Evolutionary conservation across 2,797 vertebrate species (phyloP).

Genomic region (Oreortyx pictus): DNA sequence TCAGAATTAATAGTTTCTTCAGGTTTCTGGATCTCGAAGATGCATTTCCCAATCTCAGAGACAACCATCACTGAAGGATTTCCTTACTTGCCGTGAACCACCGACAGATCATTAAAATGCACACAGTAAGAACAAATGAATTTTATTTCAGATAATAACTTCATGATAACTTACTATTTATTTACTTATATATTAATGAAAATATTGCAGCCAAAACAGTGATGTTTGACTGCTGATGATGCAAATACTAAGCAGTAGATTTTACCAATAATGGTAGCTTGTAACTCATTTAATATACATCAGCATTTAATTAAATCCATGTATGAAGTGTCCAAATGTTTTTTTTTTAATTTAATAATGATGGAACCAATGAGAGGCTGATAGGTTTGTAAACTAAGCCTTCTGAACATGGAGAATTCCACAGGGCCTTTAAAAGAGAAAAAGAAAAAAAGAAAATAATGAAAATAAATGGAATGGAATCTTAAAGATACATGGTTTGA

Average conservation of each 20-base stretch:
- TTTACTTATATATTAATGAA: constrained; percentile 43
- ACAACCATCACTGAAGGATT: constrained; percentile 12
- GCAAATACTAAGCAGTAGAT: constrained; percentile 10
- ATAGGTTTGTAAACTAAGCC: constrained; percentile 82
- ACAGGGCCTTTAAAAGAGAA: constrained; percentile 81
- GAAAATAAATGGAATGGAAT: constrained; percentile 65
- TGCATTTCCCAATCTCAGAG: neutral
- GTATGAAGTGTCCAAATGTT: constrained; percentile 69
- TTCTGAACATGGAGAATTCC: constrained; percentile 83
- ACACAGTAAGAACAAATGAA: constrained; percentile 45
- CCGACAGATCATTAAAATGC: constrained; percentile 47
- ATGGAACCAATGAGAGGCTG: constrained; percentile 79
- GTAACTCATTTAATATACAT: constrained; percentile 58
- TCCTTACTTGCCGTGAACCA: constrained; percentile 10
- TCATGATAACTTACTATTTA: constrained; percentile 53
- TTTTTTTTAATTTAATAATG: constrained; percentile 77
- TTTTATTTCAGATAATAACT: constrained; percentile 70
- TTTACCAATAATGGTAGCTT: constrained; percentile 39
- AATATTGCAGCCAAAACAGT: neutral
- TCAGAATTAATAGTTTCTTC: neutral
- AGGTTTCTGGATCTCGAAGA: constrained; percentile 22
- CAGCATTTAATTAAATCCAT: constrained; percentile 70
- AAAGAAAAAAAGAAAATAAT: constrained; percentile 19
- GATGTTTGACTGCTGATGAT: neutral
- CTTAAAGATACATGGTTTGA: constrained; percentile 46